phyloP scores from a whole-genome alignment of 2,797 vertebrate species.

The Numenius phaeopus region DNA sequence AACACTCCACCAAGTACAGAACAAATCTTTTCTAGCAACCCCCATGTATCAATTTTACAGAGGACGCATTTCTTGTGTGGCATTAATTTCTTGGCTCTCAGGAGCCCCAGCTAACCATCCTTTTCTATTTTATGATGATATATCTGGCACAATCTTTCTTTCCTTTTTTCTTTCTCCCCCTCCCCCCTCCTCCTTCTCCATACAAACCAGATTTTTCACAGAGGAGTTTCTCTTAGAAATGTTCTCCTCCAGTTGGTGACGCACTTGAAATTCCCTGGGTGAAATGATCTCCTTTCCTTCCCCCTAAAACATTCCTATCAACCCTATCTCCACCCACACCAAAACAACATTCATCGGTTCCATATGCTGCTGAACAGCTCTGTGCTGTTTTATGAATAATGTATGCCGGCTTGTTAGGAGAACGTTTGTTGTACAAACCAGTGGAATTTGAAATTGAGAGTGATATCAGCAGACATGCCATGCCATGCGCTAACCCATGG shows the following conservation, averaged over 20 bases:
- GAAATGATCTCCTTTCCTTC: constrained; percentile 62
- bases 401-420: constrained; percentile 53
- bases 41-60: not conserved
- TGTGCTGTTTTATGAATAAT: constrained; percentile 71
- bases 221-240: constrained; percentile 64
- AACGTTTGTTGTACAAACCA: constrained; percentile 60
- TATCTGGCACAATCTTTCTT: constrained; percentile 6
- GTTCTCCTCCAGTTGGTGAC: constrained; percentile 67
- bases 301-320: constrained; percentile 64
- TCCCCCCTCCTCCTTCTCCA: not conserved
- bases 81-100: constrained; percentile 8
- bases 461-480: not conserved
- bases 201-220: constrained; percentile 58
- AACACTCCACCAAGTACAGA: not conserved
- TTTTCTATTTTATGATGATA: constrained; percentile 16
- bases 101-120: not conserved
- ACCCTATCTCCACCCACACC: constrained; percentile 61
- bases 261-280: constrained; percentile 72
- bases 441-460: constrained; percentile 55
- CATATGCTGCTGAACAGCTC: constrained; percentile 65
- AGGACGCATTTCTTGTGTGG: not conserved
- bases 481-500: not conserved
- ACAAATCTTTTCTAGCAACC: not conserved
- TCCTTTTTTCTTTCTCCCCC: not conserved
- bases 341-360: constrained; percentile 64